Evolutionary conservation across 2,113 vertebrate species (phyloP), one percentile per base, ranked within the genome.

Genomic region (Vicugna pacos): DNA sequence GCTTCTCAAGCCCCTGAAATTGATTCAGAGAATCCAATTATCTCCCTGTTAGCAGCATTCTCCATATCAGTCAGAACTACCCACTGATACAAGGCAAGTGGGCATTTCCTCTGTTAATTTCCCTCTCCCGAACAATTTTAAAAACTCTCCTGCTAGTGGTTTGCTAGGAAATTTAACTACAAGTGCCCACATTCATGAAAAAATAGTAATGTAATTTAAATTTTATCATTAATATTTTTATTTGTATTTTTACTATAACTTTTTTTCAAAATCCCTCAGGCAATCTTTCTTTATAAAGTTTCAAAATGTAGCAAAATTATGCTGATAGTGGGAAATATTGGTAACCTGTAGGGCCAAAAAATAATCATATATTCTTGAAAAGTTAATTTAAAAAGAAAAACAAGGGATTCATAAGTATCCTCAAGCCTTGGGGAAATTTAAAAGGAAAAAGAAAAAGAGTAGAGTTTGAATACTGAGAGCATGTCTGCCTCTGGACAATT

Each of bases 251-350:
- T 75, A 46, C 38, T 89, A 14, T n/a, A 58, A 3, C n/a, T 26
- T 35, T 65, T 76, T 84, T 60, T 5, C 64, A 83, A 76, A 95
- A 80, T 90, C 35, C 26, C 30, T 84, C 48, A 56, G 30, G 32
- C 11, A 94, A 48, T 84, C 35, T 69, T 92, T 91, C 72, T 93
- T 30, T 96, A 72, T 60, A 30, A 79, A 90, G 46, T 58, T 46
- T 69, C 20, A 85, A 96, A 93, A 95, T 81, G 19, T 64, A 93
- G 76, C 75, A 28, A 91, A 97, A 89, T 94, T 91, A 75, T 92
- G 58, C 50, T 52, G 35, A 54, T 64, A 89, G 65, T 77, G 8
- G 22, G 91, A 86, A 93, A 86, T 82, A 91, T 9, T 77, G 73
- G 42, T 77, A 65, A 76, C 35, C n/a, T 77, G 24, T 88, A 72